phyloP scores from a whole-genome alignment of 1,140 invertebrate species.

The Gerris buenoi region DNA sequence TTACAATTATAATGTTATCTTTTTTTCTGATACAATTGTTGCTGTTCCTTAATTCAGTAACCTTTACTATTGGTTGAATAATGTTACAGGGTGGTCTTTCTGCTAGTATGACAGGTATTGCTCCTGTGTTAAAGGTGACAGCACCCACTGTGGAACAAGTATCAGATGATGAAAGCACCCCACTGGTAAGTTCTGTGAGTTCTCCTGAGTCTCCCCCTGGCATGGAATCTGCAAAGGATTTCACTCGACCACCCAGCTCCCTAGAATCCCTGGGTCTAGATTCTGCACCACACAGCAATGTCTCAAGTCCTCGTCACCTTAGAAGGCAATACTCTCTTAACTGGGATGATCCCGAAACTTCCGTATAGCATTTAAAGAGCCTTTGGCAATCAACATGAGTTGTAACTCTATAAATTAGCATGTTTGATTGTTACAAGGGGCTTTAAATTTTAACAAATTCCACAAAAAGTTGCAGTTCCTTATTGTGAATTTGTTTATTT shows the following conservation, averaged over 20 bases:
- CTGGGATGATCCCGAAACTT: background rate
- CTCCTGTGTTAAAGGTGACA: background rate
- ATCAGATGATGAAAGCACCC: background rate
- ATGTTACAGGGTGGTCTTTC: background rate
- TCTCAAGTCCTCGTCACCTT: background rate
- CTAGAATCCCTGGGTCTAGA: background rate
- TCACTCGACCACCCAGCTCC: background rate
- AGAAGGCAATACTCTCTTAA: background rate
- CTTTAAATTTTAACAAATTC: too few species aligned
- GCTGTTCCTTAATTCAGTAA: too few species aligned
- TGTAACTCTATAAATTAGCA: too few species aligned
- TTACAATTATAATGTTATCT: too few species aligned
- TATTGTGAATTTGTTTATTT: too few species aligned
- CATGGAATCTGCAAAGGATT: background rate
- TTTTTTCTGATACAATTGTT: too few species aligned
- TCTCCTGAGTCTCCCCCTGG: background rate
- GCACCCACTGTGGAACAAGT: background rate
- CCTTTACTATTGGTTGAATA: too few species aligned
- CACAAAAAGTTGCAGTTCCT: too few species aligned
- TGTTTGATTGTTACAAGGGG: too few species aligned
- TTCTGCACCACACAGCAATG: background rate
- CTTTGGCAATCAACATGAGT: too few species aligned
- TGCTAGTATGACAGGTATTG: background rate
- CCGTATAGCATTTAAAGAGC: background rate
- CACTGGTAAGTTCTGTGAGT: background rate